Base-by-base conservation (phyloP, 2,797 vertebrate species). In the Podarcis siculus region DNA sequence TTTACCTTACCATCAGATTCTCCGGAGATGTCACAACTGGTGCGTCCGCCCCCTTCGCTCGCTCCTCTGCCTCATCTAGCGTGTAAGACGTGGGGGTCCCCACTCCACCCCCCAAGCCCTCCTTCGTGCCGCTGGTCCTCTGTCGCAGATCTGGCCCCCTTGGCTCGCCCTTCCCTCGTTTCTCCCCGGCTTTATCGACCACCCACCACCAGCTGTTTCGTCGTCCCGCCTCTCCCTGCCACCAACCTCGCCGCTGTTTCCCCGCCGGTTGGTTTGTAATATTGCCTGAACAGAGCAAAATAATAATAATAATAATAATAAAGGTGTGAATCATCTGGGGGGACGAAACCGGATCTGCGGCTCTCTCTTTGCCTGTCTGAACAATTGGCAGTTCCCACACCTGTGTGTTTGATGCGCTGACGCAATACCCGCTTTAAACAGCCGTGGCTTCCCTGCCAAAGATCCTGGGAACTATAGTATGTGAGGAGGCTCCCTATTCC, bases 281-380 rank as follows among this genome's bases (percentile, higher is more conserved):
- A 94, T 89, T 55, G 90, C 91, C 95, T 85, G 9, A 95, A 95
- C 86, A 64, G 83, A 95, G 95, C 96, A 92, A 96, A 61, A 73
- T 35, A 21, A 32, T 72, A 32, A 72, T n/a, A 13, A 67, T 7
- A 67, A 69, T 67, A 25, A 69, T 25, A 67, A 97, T 96, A 85
- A 97, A 96, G 75, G 93, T 93, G 94, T 96, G 95, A 95, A 89
- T 89, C 93, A 92, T 94, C 91, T 83, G 76, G 61, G 71, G 4
- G 32, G 71, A n/a, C 10, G 13, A 32, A n/a, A 8, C 23, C 3
- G 5, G 32, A n/a, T 5, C 30, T 64, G 71, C 32, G 72, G 3
- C 30, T 76, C 73, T 35, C 23, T n/a, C 35, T 37, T 37, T 39
- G 15, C n/a, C 12, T 7, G 30, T 72, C 17, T 19, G 5, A n/a